Percentiles rank a stretch among this genome's conserved stretches.
Evolutionary conservation across 1,140 invertebrate genomes (phyloP).

Genomic region (Drosophila ogumai): DNA sequence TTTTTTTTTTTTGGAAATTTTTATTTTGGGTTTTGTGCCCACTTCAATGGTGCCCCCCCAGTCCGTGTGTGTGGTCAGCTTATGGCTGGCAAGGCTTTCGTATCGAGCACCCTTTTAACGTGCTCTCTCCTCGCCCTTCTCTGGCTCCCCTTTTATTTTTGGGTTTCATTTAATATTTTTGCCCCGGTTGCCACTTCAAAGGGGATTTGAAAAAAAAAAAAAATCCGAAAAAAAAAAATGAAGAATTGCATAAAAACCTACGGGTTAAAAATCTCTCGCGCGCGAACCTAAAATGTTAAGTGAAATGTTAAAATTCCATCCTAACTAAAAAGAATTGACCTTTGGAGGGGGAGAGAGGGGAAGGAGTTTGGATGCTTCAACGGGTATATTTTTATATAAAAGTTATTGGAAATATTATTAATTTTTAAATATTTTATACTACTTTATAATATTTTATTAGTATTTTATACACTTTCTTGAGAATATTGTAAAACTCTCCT

Average conservation of each 20-base stretch:
- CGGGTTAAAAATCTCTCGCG: constrained; percentile 34
- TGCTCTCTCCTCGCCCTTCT: constrained; percentile 2
- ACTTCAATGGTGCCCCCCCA: constrained; percentile 64
- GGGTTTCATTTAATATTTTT: constrained; percentile 80
- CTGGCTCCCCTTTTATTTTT: constrained; percentile 47
- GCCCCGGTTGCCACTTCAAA: constrained; percentile 73
- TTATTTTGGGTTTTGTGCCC: constrained; percentile 44
- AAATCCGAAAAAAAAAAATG: not conserved
- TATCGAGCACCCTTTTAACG: constrained; percentile 75
- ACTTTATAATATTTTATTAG: too few relatives aligned
- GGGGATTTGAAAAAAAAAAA: constrained; percentile 45
- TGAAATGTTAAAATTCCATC: constrained; percentile 67
- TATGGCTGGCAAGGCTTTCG: constrained; percentile 71
- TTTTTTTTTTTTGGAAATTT: constrained; percentile 19
- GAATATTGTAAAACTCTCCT: not conserved
- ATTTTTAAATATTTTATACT: too few relatives aligned
- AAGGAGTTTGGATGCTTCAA: too few relatives aligned
- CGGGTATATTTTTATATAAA: not conserved
- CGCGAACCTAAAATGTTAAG: constrained; percentile 75
- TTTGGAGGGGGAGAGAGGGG: too few relatives aligned
- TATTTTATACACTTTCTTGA: not conserved
- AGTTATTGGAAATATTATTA: too few relatives aligned
- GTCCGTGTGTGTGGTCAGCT: constrained; percentile 77
- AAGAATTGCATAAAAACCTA: constrained; percentile 20
- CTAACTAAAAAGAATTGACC: constrained; percentile 4